phyloP scores from a whole-genome alignment of 2,888 invertebrate genomes.

The Cataglyphis livida region DNA sequence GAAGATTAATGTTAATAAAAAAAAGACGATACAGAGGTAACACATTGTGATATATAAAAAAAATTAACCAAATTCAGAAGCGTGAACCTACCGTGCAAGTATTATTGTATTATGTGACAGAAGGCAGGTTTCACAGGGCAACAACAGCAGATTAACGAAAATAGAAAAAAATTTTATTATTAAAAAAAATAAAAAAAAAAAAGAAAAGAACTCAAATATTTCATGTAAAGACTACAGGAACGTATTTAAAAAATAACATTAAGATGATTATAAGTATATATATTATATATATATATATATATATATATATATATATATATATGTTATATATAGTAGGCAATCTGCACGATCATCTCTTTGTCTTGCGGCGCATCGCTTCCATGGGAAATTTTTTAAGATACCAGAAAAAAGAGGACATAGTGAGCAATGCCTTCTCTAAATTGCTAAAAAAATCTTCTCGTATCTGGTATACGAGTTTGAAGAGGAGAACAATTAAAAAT shows the following conservation, averaged over 20 bases:
- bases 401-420: slow-evolving; percentile 76
- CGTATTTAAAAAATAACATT: slow-evolving; percentile 75
- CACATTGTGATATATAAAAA: slow-evolving; percentile 77
- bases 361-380: slow-evolving; percentile 77
- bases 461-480: slow-evolving; percentile 66
- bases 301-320: not conserved
- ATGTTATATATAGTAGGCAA: slow-evolving; percentile 61
- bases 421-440: slow-evolving; percentile 75
- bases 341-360: slow-evolving; percentile 78
- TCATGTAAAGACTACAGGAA: slow-evolving; percentile 76
- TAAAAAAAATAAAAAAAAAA: slow-evolving; percentile 87
- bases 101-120: slow-evolving; percentile 87
- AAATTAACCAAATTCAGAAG: slow-evolving; percentile 81
- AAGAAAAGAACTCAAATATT: slow-evolving; percentile 77
- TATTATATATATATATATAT: not conserved
- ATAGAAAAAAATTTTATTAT: slow-evolving; percentile 87
- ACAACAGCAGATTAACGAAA: slow-evolving; percentile 89
- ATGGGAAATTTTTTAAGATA: slow-evolving; percentile 76
- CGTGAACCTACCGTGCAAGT: slow-evolving; percentile 84
- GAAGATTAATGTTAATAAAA: slow-evolving; percentile 65
- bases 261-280: slow-evolving; percentile 69
- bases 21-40: slow-evolving; percentile 68
- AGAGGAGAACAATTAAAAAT: slow-evolving; percentile 57
- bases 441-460: slow-evolving; percentile 65
- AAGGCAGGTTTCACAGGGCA: slow-evolving; percentile 91